Conservation (phyloP, 2,797 vertebrate genomes). For the Poecile montanus region DNA sequence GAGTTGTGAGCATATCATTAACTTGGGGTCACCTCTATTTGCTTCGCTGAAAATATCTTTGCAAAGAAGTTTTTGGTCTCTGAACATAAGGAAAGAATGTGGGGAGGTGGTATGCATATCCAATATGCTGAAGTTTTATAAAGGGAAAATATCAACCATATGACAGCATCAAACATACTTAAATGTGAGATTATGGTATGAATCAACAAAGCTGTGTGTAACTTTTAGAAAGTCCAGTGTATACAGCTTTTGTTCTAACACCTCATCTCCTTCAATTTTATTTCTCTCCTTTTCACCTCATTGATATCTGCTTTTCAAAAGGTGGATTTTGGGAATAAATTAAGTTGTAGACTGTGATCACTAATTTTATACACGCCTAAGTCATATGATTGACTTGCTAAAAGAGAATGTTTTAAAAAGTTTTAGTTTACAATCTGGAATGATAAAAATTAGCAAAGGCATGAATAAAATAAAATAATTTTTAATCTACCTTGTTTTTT, state of each 20-base stretch:
- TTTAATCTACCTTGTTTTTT: neutral
- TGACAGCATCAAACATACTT: constrained; percentile 21
- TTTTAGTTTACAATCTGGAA: neutral
- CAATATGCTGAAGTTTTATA: neutral
- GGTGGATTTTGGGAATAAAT: neutral
- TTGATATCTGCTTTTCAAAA: neutral
- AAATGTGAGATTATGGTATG: neutral
- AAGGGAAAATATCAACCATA: neutral
- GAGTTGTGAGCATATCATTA: neutral
- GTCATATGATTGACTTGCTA: neutral
- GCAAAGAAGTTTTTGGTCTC: neutral
- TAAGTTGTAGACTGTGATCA: neutral
- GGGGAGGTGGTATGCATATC: neutral
- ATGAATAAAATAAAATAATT: neutral
- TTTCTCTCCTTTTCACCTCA: neutral
- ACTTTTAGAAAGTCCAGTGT: neutral
- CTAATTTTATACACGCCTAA: neutral
- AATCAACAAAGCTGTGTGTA: neutral
- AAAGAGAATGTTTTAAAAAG: neutral
- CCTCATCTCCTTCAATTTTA: neutral
- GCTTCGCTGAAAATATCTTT: neutral
- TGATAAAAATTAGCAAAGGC: neutral
- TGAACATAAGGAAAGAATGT: neutral
- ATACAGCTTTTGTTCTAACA: neutral
- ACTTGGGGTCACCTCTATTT: neutral